These are phyloP conservation scores for Hemiscyllium ocellatum DNA, from an alignment of 2,113 vertebrate genomes.

Conservation along the genomic window DNA sequence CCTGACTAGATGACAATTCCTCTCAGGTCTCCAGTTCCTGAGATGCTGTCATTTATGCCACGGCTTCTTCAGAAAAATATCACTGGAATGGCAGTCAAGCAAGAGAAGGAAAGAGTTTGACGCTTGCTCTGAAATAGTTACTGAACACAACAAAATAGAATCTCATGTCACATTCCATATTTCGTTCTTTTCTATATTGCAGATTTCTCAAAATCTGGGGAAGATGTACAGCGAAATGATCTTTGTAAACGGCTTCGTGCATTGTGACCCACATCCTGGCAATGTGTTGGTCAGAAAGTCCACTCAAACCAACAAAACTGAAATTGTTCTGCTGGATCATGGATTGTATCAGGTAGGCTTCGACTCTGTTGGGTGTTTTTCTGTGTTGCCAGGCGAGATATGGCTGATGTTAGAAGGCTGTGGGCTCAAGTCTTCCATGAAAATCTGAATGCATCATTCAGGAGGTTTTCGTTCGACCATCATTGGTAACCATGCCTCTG, in stretches of 20 bases:
- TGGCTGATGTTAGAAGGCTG: neutral
- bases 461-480: neutral
- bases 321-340: constrained; percentile 87
- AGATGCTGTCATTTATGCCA: neutral
- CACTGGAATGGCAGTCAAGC: neutral
- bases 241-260: constrained; percentile 90
- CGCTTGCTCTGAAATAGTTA: neutral
- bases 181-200: constrained; percentile 20
- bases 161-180: neutral
- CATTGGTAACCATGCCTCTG: neutral
- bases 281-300: constrained; percentile 82
- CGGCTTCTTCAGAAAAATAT: neutral
- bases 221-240: constrained; percentile 97
- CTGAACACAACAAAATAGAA: neutral
- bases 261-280: constrained; percentile 93
- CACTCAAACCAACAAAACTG: constrained; percentile 59
- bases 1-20: neutral
- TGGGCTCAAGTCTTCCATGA: neutral
- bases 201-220: constrained; percentile 85
- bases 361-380: neutral
- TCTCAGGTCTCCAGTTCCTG: neutral
- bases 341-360: constrained; percentile 86
- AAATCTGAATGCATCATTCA: neutral
- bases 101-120: neutral
- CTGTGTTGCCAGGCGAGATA: neutral